Evolutionary conservation across 2,113 vertebrate species (phyloP), one percentile per base, ranked within the genome.

Genomic region (Zapornia atra): DNA sequence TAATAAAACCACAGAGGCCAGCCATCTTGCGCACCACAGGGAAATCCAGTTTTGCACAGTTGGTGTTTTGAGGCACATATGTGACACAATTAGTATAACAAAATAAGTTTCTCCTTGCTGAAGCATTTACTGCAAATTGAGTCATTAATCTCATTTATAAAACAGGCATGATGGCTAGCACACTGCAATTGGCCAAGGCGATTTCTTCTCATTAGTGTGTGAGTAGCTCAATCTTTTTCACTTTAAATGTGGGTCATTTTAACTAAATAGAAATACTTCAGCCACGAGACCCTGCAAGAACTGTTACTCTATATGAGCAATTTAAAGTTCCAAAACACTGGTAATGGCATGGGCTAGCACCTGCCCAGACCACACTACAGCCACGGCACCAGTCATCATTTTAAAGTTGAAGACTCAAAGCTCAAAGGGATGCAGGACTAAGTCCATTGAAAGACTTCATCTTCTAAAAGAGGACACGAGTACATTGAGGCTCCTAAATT

Each of bases 111-210:
- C 93, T 94, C 96, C 88, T 86, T 94, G 69, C 93, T 93, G 77
- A 93, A 92, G 63, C 72, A 88, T 92, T 97, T 97, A 34, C 75
- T 95, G 56, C 54, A 97, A 98, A 97, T 95, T 92, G 95, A 96
- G 90, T 69, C 81, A 98, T 97, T 97, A 97, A 96, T 97, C 83
- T 97, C 91, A 93, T 98, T 97, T 96, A 96, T 72, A 97, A 97
- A 97, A 92, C 84, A 78, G 54, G 93, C 93, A 92, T 2, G 5
- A 64, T 91, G 90, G 66, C 83, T n/a, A 19, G 36, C 82, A 60
- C 56, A 22, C 70, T 63, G 28, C 3, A 7, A 85, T 80, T 92
- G 90, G 68, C 46, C 60, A 5, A 85, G 53, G 90, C 18, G 5
- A 78, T 61, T 77, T 94, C 73, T 96, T 83, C 92, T 94, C 88